A percentile compares a stretch with the other conserved stretches of the same genome.
Conservation (phyloP, 64 coral and sea anemone genomes). For the Trachythela sp. region DNA sequence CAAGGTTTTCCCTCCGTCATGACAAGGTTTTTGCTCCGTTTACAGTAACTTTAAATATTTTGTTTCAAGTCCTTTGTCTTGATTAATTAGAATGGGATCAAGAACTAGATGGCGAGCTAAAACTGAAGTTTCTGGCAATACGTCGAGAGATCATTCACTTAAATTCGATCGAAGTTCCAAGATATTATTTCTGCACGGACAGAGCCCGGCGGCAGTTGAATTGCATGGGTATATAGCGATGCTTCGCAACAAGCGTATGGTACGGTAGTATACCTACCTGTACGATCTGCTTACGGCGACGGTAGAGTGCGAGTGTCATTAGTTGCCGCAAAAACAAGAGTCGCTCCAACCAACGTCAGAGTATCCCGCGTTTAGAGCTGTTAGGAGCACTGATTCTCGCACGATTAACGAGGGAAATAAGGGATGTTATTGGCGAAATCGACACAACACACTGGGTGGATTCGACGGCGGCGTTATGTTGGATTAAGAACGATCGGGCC, state of each 20-base stretch:
- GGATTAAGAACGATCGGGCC: background rate
- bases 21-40: constrained; percentile 4
- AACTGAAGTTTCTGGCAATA: constrained; percentile 10
- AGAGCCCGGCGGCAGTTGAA: background rate
- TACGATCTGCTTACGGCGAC: constrained; percentile 10
- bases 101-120: background rate
- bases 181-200: constrained; percentile 28
- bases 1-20: background rate
- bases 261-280: constrained; percentile 25
- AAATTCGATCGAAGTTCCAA: constrained; percentile 11
- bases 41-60: constrained; percentile 8
- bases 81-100: constrained; percentile 26
- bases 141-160: constrained; percentile 10
- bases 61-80: constrained; percentile 13
- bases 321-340: constrained; percentile 18
- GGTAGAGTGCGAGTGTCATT: background rate
- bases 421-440: background rate
- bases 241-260: constrained; percentile 27
- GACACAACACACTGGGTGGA: background rate
- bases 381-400: constrained; percentile 4
- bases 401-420: background rate
- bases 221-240: constrained; percentile 33
- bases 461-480: background rate
- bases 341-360: constrained; percentile 6
- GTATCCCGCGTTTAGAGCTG: background rate